A percentile compares a stretch with the other conserved stretches of the same genome.
Conservation (phyloP, 1,140 invertebrate genomes). For the Bombus balteatus region DNA sequence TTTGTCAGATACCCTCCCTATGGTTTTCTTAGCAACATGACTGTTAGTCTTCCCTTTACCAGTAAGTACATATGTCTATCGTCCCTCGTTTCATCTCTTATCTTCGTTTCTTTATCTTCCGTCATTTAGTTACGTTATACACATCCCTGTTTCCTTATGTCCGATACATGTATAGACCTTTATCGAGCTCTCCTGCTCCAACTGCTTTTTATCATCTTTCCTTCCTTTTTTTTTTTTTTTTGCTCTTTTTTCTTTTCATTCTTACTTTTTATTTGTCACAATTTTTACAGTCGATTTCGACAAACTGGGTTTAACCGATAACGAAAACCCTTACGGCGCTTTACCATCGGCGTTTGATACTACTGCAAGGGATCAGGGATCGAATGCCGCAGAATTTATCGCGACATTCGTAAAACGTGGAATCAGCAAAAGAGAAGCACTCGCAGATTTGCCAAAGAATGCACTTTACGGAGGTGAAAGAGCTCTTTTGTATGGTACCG, state of each 20-base stretch:
- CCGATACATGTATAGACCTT: not conserved
- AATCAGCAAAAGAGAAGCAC: slow-evolving; percentile 84
- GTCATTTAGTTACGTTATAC: too few species aligned
- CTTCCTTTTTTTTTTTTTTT: not conserved
- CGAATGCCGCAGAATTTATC: slow-evolving; percentile 88
- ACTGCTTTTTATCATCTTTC: not conserved
- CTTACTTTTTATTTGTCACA: slow-evolving; percentile 8
- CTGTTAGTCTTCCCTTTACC: slow-evolving; percentile 93
- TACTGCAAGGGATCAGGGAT: slow-evolving; percentile 87
- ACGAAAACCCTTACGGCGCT: slow-evolving; percentile 92
- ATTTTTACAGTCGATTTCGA: slow-evolving; percentile 91
- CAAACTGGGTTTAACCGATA: slow-evolving; percentile 91
- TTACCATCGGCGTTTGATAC: slow-evolving; percentile 87
- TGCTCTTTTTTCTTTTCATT: too few species aligned
- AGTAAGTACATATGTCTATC: slow-evolving; percentile 85
- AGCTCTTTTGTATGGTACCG: slow-evolving; percentile 88
- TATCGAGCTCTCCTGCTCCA: not conserved
- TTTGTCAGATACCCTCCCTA: slow-evolving; percentile 92
- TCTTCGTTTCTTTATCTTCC: not conserved
- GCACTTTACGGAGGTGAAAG: slow-evolving; percentile 90
- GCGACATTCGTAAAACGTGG: slow-evolving; percentile 87
- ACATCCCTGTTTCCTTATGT: not conserved
- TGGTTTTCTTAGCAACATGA: slow-evolving; percentile 92
- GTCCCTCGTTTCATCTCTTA: not conserved
- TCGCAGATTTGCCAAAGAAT: slow-evolving; percentile 77